Evolutionary conservation across 2,113 vertebrate genomes (phyloP).

Genomic region (Lamprologus sp.): DNA sequence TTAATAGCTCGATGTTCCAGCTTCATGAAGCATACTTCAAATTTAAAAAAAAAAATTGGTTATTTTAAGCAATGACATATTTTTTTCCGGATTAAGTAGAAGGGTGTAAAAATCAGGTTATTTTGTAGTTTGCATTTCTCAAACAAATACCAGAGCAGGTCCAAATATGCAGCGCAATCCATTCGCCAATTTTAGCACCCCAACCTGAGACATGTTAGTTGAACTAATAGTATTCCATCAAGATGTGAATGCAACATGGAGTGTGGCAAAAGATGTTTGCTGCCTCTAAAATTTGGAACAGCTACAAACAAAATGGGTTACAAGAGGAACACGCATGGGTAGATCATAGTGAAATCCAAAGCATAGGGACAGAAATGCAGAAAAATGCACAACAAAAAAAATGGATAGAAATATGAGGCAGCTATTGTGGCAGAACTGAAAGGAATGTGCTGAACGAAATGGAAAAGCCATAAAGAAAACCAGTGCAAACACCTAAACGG

Average conservation of each 20-base stretch:
- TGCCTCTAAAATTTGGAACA: neutral
- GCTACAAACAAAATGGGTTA: neutral
- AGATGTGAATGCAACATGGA: neutral
- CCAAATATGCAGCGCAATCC: neutral
- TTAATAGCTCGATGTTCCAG: neutral
- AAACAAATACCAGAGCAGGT: neutral
- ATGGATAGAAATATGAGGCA: neutral
- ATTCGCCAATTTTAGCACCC: neutral
- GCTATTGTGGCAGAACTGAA: neutral
- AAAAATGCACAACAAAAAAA: neutral
- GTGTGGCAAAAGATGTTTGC: neutral
- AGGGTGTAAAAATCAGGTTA: neutral
- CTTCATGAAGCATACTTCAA: neutral
- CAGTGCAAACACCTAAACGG: neutral
- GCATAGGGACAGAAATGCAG: neutral
- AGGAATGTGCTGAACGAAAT: neutral
- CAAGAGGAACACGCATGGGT: neutral
- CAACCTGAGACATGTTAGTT: neutral
- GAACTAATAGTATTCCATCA: neutral
- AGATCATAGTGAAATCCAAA: neutral
- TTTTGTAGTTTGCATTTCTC: neutral
- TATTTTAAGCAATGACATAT: neutral
- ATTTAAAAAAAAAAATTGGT: accelerated
- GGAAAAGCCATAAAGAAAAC: neutral
- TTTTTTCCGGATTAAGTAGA: accelerated